Evolutionary conservation across 2,888 invertebrate genomes (phyloP).

Genomic region (Drosophila formosana): DNA sequence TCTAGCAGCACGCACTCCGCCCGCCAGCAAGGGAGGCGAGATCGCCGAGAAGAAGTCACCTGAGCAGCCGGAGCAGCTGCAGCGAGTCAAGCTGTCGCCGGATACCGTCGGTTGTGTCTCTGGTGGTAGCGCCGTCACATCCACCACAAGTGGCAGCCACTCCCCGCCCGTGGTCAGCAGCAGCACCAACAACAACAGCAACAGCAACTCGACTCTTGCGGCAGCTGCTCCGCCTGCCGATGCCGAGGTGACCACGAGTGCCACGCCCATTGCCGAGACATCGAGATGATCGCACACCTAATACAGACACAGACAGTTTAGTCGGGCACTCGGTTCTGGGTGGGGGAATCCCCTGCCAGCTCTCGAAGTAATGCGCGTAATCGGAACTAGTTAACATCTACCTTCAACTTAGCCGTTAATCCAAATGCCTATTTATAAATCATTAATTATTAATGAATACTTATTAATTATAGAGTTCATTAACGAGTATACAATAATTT

Average conservation of each 20-base stretch:
- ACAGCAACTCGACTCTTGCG: slow-evolving; percentile 13
- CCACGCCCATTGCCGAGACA: slow-evolving; percentile 65
- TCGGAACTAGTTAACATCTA: slow-evolving; percentile 78
- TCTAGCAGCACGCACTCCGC: slow-evolving; percentile 41
- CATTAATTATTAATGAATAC: slow-evolving; percentile 4
- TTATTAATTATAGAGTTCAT: slow-evolving; percentile 37
- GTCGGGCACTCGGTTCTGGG: neutral
- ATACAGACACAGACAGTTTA: neutral
- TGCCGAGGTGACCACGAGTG: slow-evolving; percentile 82
- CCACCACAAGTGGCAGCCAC: slow-evolving; percentile 82
- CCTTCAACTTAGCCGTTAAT: slow-evolving; percentile 76
- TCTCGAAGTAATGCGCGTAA: slow-evolving; percentile 24
- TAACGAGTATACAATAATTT: slow-evolving; percentile 41
- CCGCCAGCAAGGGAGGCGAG: slow-evolving; percentile 24
- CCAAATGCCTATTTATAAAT: slow-evolving; percentile 62
- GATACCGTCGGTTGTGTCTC: slow-evolving; percentile 19
- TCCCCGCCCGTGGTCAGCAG: slow-evolving; percentile 84
- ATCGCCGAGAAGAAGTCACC: neutral
- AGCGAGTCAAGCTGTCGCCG: slow-evolving; percentile 43
- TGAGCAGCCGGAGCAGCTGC: slow-evolving; percentile 19
- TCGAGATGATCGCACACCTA: slow-evolving; percentile 51
- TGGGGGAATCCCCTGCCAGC: neutral
- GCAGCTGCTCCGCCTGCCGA: slow-evolving; percentile 54
- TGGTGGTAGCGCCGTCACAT: slow-evolving; percentile 76
- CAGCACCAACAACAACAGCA: slow-evolving; percentile 75